These are phyloP conservation scores for Gadus macrocephalus DNA, from an alignment of 2,113 vertebrate genomes.

Conservation along the genomic window DNA sequence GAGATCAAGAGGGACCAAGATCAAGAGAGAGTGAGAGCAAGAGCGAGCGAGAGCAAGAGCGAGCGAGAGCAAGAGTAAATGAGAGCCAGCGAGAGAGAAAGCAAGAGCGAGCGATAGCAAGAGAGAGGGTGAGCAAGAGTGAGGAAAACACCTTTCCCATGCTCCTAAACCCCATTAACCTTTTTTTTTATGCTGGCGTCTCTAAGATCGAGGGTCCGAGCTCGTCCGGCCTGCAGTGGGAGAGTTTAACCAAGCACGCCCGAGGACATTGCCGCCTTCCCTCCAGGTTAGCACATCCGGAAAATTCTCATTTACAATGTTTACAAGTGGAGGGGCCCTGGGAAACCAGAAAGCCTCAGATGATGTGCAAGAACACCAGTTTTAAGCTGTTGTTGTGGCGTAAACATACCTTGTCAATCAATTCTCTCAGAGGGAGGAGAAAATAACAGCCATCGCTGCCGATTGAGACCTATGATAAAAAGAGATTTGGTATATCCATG, in stretches of 20 bases:
- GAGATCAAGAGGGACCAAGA: no score
- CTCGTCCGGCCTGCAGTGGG: slow-evolving; percentile 6
- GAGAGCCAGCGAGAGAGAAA: no score
- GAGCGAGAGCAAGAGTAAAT: no score
- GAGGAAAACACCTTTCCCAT: slow-evolving; percentile 11
- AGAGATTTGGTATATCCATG: slow-evolving; percentile 6
- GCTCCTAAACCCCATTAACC: slow-evolving; percentile 13
- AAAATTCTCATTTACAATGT: slow-evolving; percentile 42
- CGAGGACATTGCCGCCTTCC: slow-evolving; percentile 23
- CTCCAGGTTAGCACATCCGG: slow-evolving; percentile 20
- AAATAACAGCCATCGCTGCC: no score
- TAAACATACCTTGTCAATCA: slow-evolving; percentile 43
- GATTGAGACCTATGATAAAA: no score
- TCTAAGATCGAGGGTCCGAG: slow-evolving; percentile 36
- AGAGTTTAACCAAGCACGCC: slow-evolving; percentile 33
- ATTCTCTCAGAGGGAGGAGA: slow-evolving; percentile 12
- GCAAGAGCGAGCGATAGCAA: no score
- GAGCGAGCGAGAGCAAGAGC: no score
- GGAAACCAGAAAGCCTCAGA: slow-evolving; percentile 28
- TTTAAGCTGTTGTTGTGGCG: slow-evolving; percentile 31
- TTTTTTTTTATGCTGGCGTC: background rate
- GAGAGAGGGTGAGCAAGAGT: no score
- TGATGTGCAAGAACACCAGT: slow-evolving; percentile 9
- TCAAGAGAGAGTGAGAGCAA: slow-evolving; percentile 9
- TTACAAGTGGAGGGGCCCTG: slow-evolving; percentile 31